Conservation (phyloP, 2,797 vertebrate genomes). For the Gymnodraco acuticeps region DNA sequence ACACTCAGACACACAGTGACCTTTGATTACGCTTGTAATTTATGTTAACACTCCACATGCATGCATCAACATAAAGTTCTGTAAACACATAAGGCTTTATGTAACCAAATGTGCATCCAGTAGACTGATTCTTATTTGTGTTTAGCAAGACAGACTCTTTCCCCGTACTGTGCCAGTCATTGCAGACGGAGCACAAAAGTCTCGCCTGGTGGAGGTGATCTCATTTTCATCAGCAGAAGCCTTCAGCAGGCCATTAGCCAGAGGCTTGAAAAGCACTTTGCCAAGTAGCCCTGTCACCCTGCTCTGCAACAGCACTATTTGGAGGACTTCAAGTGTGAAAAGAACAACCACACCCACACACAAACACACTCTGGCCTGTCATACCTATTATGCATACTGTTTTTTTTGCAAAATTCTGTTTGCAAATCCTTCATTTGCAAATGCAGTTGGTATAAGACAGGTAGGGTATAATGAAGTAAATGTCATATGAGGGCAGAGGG, state of each 20-base stretch:
- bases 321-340: conserved; percentile 61
- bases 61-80: not conserved
- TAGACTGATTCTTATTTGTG: conserved; percentile 4
- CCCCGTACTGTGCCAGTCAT: not conserved
- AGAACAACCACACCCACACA: conserved; percentile 27
- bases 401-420: conserved; percentile 23
- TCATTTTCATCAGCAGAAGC: conserved; percentile 59
- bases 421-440: conserved; percentile 27
- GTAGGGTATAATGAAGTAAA: conserved; percentile 29
- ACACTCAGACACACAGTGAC: conserved; percentile 1
- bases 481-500: not conserved
- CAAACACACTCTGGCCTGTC: conserved; percentile 1
- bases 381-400: not conserved
- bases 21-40: not conserved
- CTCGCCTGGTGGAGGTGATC: conserved; percentile 38
- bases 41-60: conserved; percentile 7
- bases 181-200: conserved; percentile 24
- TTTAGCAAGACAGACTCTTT: not conserved
- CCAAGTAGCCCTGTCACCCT: conserved; percentile 53
- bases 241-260: conserved; percentile 65
- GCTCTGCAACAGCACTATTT: conserved; percentile 29
- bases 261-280: conserved; percentile 60
- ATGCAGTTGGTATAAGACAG: conserved; percentile 12
- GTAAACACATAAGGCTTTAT: not conserved
- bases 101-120: conserved; percentile 8